Percentiles rank a stretch among this genome's conserved stretches.
Conservation (phyloP, 2,888 invertebrate species). For the Nymphalis urticae region DNA sequence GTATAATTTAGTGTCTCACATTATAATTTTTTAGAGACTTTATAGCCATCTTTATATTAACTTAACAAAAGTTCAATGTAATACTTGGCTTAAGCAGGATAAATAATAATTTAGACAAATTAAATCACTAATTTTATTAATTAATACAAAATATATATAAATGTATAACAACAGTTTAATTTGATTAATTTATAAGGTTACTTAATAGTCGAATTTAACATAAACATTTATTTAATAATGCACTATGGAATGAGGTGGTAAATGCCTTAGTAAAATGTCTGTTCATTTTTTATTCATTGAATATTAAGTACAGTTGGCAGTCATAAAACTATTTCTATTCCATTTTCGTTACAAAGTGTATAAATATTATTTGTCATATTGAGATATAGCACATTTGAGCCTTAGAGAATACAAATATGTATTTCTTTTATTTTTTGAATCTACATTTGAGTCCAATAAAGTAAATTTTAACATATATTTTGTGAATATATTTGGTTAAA, state of each 20-base stretch:
- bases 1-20: no score
- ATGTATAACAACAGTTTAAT: not conserved
- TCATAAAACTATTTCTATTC: not conserved
- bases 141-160: constrained; percentile 3
- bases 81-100: no score
- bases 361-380: not conserved
- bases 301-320: constrained; percentile 12
- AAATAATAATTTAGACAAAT: no score
- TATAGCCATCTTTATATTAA: no score
- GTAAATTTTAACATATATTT: constrained; percentile 2
- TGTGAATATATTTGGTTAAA: constrained; percentile 21
- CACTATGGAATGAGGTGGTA: constrained; percentile 25
- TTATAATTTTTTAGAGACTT: no score
- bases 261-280: constrained; percentile 8
- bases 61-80: no score
- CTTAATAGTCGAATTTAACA: constrained; percentile 6
- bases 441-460: constrained; percentile 4
- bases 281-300: not conserved
- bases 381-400: not conserved
- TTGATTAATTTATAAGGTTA: not conserved
- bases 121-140: constrained; percentile 1
- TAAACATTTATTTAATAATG: constrained; percentile 12
- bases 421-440: not conserved
- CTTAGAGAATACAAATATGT: constrained; percentile 6
- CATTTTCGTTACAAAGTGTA: not conserved